Evolutionary conservation across 2,113 vertebrate species (phyloP).

Genomic region (Rattus rattus): DNA sequence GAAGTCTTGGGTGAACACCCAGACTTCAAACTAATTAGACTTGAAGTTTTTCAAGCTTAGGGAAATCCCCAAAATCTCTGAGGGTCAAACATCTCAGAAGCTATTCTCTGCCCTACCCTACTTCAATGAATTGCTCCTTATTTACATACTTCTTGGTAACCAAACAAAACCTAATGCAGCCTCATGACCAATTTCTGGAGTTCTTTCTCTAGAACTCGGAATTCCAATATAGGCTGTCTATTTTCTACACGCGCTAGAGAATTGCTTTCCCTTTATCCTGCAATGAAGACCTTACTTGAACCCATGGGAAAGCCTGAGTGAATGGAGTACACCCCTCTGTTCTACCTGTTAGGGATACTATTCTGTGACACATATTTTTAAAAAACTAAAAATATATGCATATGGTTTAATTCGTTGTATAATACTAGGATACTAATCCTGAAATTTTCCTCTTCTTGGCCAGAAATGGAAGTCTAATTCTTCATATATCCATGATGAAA

Average conservation of each 20-base stretch:
- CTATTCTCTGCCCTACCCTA: not conserved
- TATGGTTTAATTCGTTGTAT: not conserved
- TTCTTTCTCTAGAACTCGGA: not conserved
- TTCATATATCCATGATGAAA: not conserved
- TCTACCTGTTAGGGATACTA: not conserved
- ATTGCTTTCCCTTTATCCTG: not conserved
- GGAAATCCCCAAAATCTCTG: not conserved
- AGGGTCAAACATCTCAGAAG: not conserved
- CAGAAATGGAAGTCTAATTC: not conserved
- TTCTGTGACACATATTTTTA: not conserved
- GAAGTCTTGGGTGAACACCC: not conserved
- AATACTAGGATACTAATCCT: not conserved
- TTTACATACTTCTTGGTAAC: not conserved
- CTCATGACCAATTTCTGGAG: not conserved
- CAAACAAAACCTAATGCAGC: not conserved
- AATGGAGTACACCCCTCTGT: not conserved
- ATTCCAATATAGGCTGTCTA: not conserved
- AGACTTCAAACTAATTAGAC: not conserved
- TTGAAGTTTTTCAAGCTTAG: not conserved
- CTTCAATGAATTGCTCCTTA: not conserved
- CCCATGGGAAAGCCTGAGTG: not conserved
- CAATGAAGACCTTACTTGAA: not conserved
- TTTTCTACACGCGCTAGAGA: not conserved
- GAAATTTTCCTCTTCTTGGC: not conserved
- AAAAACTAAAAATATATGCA: not conserved